Evolutionary conservation across 2,113 vertebrate genomes (phyloP).

Genomic region (Calyptommatus sinebrachiatus): DNA sequence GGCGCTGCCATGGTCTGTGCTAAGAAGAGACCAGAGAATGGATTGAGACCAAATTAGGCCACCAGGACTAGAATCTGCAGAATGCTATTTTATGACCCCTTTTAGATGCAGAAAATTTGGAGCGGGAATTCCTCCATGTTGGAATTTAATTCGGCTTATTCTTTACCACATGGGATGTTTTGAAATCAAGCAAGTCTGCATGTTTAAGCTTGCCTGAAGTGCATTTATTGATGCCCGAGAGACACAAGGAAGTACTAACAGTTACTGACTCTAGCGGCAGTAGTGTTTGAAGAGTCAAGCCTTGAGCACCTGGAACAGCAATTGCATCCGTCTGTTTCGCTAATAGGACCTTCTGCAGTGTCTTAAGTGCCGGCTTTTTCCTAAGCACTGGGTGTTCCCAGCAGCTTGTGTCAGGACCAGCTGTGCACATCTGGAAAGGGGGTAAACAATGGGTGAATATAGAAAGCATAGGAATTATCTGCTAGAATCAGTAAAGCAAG

Average conservation of each 20-base stretch:
- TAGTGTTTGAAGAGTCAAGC: not conserved
- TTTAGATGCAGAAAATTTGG: too few relatives aligned
- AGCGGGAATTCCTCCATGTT: too few relatives aligned
- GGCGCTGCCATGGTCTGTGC: too few relatives aligned
- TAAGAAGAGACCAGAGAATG: too few relatives aligned
- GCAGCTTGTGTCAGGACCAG: conserved; percentile 21
- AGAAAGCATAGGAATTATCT: not conserved
- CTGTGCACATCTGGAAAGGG: conserved; percentile 13
- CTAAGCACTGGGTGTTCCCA: not conserved
- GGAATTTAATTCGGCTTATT: too few relatives aligned
- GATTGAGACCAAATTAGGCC: too few relatives aligned
- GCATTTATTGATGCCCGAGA: not conserved
- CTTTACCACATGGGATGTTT: too few relatives aligned
- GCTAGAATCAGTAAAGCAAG: conserved; percentile 13
- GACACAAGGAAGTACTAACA: not conserved
- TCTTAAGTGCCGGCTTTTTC: not conserved
- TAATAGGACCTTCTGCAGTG: not conserved
- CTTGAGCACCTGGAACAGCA: conserved; percentile 11
- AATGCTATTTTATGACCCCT: too few relatives aligned
- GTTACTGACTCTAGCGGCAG: not conserved
- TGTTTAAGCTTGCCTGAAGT: too few relatives aligned
- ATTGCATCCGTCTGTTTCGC: not conserved
- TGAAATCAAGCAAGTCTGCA: too few relatives aligned
- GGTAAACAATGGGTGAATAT: conserved; percentile 33
- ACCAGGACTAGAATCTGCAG: too few relatives aligned